Base-by-base conservation (phyloP, 2,797 vertebrate species). In the Chelmon rostratus region DNA sequence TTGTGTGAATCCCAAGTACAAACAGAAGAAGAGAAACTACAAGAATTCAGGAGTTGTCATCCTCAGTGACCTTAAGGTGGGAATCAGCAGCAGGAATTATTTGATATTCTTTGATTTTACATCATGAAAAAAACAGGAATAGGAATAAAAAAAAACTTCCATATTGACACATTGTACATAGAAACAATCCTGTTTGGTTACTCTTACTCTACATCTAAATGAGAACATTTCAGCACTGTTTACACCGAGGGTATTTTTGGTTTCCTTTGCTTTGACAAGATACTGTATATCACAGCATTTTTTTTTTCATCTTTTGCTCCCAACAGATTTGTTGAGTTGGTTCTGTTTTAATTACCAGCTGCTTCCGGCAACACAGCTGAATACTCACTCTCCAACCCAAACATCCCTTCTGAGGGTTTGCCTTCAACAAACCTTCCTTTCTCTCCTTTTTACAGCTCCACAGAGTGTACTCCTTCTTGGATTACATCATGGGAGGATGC, bases 401-500 rank as follows among this genome's bases (percentile, higher is more conserved):
- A 75, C 67, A 56, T 74, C 47, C 38, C 54, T 54, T 75, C 47
- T 71, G 49, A 76, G 42, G 12, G 46, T 70, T 80, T 75, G 1
- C 72, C 23, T 72, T 61, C 44, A 72, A 72, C 28, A 72, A 46
- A 68, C 73, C 0, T 47, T 52, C 5, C 40, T 28, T 50, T 68
- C 8, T 40, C 82, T 73, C 83, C 83, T 74, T 80, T 82, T 83
- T 81, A 50, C 93, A 98, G 98, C 96, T 98, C 91, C 97, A 97
- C 94, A 97, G 98, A 96, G 96, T 98, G 23, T 97, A 97, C 88
- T 98, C 98, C 76, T 99, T 98, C 95, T 95, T 98, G 92, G 98
- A 98, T 93, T 98, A 98, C 95, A 97, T 99, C 92, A 98, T 98
- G 98, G 97, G 98, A 0, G 97, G 98, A 92, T 99, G 98, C 90